Conservation (phyloP, 1,140 invertebrate species). For the Fopius arisanus region DNA sequence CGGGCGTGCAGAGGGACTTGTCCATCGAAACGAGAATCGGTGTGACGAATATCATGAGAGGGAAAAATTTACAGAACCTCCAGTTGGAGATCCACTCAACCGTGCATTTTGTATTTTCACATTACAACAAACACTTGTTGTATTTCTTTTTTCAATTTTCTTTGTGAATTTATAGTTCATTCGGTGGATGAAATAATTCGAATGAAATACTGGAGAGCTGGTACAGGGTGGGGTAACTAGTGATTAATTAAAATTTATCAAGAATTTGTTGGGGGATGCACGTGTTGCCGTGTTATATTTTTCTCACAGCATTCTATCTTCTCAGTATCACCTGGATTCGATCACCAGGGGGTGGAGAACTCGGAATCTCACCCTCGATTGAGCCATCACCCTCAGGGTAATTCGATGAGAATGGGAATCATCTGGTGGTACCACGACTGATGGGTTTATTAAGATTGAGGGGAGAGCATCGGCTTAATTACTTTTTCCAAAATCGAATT, state of each 20-base stretch:
- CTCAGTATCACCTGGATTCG: constrained; percentile 8
- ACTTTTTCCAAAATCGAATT: too few species aligned
- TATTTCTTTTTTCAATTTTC: neutral
- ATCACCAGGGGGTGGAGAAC: neutral
- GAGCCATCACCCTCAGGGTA: constrained; percentile 16
- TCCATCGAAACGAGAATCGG: constrained; percentile 12
- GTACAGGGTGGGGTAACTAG: neutral
- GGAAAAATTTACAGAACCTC: neutral
- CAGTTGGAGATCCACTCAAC: neutral
- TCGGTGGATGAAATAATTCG: neutral
- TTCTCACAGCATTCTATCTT: constrained; percentile 9
- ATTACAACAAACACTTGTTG: neutral
- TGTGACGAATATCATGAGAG: neutral
- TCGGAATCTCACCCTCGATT: constrained; percentile 10
- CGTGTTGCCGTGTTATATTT: constrained; percentile 10
- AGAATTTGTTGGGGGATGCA: neutral
- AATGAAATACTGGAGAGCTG: neutral
- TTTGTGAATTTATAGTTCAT: neutral
- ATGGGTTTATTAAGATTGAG: neutral
- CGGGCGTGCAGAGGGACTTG: constrained; percentile 16
- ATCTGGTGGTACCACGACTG: constrained; percentile 4
- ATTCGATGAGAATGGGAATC: constrained; percentile 20
- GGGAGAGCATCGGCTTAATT: too few species aligned
- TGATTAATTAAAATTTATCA: neutral
- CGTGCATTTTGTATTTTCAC: constrained; percentile 1